Evolutionary conservation across 2,888 invertebrate genomes (phyloP), one percentile per base, ranked within the genome.

Genomic region (Orthosia gracilis): DNA sequence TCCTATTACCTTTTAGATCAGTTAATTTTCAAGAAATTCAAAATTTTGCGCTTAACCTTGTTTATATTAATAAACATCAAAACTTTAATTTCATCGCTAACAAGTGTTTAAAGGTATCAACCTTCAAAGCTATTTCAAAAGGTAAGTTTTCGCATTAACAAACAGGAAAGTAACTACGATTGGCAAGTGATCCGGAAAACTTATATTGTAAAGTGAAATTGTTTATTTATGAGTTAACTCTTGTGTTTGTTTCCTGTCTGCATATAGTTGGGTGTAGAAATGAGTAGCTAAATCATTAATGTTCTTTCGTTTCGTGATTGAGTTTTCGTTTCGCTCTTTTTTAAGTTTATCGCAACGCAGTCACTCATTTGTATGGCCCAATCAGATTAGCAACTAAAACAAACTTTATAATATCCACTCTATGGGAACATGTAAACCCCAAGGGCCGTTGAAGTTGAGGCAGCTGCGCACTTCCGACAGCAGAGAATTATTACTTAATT

Each of bases 81-180:
- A 18, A 47, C 31, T 74, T 62, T 3, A 40, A 49, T 73, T 73
- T 57, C 23, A 73, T 15, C 50, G 0, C 17, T 50, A 76, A 65
- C 65, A 26, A 73, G 45, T 26, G 23, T 45, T 76, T 57, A 49
- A 50, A 57, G n/a, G 15, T 23, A 40, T 40, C 40, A 23, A 61
- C 49, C 65, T 58, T 76, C 45, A 21, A 64, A 76, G 50, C 65
- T 76, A 26, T n/a, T 57, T 76, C 57, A 13, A 58, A 65, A 50
- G 45, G 18, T 18, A 26, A 45, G 13, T 23, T 45, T 50, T 2
- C 17, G 17, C 7, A 12, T 13, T 58, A 12, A 52, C 23, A 9
- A 69, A 12, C 7, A 54, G 9, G 26, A 12, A 31, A 11, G 26
- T 31, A 54, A 3, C 15, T 40, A 26, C 9, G 26, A 45, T 21